Evolutionary conservation across 2,797 vertebrate genomes (phyloP), one percentile per base, ranked within the genome.

Genomic region (Tiaroga cobitis): DNA sequence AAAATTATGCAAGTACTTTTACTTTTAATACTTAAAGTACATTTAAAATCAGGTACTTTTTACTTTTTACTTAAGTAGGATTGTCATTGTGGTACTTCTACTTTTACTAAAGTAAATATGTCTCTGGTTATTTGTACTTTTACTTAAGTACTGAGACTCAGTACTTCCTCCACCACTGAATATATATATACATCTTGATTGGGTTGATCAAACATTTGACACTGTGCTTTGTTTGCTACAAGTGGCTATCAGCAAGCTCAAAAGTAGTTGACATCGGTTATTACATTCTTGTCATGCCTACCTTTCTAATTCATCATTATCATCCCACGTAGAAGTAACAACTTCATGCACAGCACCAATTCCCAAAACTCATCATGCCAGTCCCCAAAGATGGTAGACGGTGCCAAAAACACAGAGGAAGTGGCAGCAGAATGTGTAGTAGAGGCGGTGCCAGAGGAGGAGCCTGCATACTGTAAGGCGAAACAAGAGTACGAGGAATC

Each of bases 301-400:
- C n/a, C 5, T 79, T 5, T 56, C 34, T 59, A 24, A 70, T n/a
- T 75, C 21, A 37, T 56, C 76, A 72, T 46, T 73, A 29, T 67
- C 70, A 72, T 56, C 77, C 51, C 51, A 54, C 1, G 85, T 92
- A 93, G 82, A 93, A 96, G 96, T 94, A 96, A 94, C 94, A 97
- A 96, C 92, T 93, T 92, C 89, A 94, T 95, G 89, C 97, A 97
- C 92, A 97, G 97, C 92, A 96, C 95, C 87, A 97, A 95, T 88
- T 94, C 97, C 93, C 97, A 96, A 92, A 97, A 96, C 89, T 92
- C 96, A 93, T 92, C 94, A 93, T 96, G 97, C 93, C 92, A 96
- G 91, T 97, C 97, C 95, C 97, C 97, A 96, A 98, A 99, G 96
- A 97, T 96, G 90, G 92, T 93, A 91, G 94, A 97, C 90, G 96